Percentiles rank a stretch among this genome's conserved stretches.
Evolutionary conservation across 2,888 invertebrate species (phyloP).

Genomic region (Tetrapedia diversipes): DNA sequence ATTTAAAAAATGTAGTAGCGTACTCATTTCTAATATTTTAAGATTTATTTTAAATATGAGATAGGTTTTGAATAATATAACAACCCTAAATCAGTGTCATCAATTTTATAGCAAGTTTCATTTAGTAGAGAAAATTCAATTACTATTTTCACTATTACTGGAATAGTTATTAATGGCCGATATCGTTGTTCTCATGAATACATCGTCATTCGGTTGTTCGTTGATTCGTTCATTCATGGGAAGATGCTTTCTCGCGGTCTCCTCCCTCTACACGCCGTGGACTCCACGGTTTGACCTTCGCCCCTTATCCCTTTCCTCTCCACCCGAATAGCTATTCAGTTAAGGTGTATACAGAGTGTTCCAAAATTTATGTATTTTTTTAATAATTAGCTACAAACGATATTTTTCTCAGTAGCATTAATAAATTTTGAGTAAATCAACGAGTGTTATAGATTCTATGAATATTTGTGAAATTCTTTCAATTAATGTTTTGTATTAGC

Average conservation of each 20-base stretch:
- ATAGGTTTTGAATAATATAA: conserved; percentile 15
- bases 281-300: conserved; percentile 65
- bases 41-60: background rate
- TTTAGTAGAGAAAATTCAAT: conserved; percentile 1
- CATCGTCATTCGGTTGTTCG: conserved; percentile 59
- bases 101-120: background rate
- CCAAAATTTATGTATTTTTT: conserved; percentile 16
- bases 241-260: conserved; percentile 68
- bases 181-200: conserved; percentile 43
- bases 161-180: conserved; percentile 20
- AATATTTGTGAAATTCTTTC: background rate
- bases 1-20: background rate
- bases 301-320: conserved; percentile 53
- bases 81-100: conserved; percentile 4
- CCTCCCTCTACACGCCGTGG: conserved; percentile 50
- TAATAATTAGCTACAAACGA: background rate
- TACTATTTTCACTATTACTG: background rate
- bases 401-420: background rate
- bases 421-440: background rate
- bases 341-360: conserved; percentile 62
- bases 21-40: background rate
- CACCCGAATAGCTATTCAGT: conserved; percentile 59
- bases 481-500: background rate
- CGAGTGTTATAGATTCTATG: background rate
- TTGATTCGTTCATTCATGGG: conserved; percentile 73